A percentile compares a stretch with the other conserved stretches of the same genome.
Conservation (phyloP, 2,888 invertebrate genomes). For the Taphrorychus bicolor region DNA sequence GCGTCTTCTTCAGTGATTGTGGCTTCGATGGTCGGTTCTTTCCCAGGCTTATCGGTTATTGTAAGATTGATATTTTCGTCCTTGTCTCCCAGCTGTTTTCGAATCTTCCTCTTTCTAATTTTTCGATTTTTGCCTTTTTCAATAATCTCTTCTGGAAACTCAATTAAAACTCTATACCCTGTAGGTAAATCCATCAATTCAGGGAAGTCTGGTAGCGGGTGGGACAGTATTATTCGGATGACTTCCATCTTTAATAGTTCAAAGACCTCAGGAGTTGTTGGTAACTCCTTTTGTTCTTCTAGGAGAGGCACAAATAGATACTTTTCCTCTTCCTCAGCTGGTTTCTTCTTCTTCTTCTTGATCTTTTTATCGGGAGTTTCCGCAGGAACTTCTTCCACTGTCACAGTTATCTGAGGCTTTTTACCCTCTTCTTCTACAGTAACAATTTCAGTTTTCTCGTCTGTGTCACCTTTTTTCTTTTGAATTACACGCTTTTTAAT, state of each 20-base stretch:
- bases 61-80: slow-evolving; percentile 60
- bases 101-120: slow-evolving; percentile 50
- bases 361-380: slow-evolving; percentile 56
- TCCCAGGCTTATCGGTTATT: slow-evolving; percentile 54
- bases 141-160: slow-evolving; percentile 53
- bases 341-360: slow-evolving; percentile 54
- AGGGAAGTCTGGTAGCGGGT: slow-evolving; percentile 49
- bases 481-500: slow-evolving; percentile 61
- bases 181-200: slow-evolving; percentile 47
- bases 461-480: slow-evolving; percentile 58
- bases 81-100: slow-evolving; percentile 51
- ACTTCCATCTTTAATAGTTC: slow-evolving; percentile 53
- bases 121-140: slow-evolving; percentile 49
- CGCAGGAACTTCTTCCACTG: slow-evolving; percentile 49
- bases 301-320: slow-evolving; percentile 55
- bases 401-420: slow-evolving; percentile 60
- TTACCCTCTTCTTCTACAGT: slow-evolving; percentile 55
- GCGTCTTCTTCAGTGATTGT: slow-evolving; percentile 44
- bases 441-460: slow-evolving; percentile 53
- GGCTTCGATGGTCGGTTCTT: slow-evolving; percentile 48
- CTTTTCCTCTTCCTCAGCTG: slow-evolving; percentile 48
- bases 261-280: slow-evolving; percentile 49
- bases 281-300: slow-evolving; percentile 49
- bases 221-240: slow-evolving; percentile 51
- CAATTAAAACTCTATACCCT: slow-evolving; percentile 45